Evolutionary conservation across 2,888 invertebrate genomes (phyloP).

Genomic region (Sphaeridia pumilis): DNA sequence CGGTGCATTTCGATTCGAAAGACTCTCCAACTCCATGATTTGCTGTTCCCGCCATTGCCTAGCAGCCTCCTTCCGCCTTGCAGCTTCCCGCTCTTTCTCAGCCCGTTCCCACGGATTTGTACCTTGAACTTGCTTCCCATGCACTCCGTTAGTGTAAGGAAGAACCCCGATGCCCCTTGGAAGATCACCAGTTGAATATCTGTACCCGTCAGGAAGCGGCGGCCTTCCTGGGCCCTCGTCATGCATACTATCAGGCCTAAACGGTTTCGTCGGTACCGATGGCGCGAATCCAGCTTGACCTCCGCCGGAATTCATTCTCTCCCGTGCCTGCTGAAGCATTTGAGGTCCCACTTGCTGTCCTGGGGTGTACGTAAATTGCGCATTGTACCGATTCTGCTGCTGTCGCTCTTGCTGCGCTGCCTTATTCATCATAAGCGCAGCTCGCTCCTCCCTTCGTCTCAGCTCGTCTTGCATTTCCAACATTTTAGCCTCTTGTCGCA

Average conservation of each 20-base stretch:
- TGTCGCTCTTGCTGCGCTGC: conserved; percentile 20
- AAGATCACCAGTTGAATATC: conserved; percentile 49
- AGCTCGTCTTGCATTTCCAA: conserved; percentile 75
- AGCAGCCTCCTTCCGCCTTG: conserved; percentile 60
- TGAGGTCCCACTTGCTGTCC: conserved; percentile 2
- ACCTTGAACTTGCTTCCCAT: conserved; percentile 37
- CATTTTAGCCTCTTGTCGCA: conserved; percentile 48
- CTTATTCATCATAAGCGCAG: conserved; percentile 34
- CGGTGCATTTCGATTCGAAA: conserved; percentile 57
- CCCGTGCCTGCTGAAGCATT: conserved; percentile 4
- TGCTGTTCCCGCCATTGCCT: conserved; percentile 73
- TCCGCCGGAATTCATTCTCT: conserved; percentile 18
- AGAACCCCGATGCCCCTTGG: conserved; percentile 49
- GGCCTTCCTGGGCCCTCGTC: conserved; percentile 40
- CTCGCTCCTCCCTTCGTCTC: conserved; percentile 45
- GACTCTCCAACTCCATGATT: conserved; percentile 61
- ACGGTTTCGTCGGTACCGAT: conserved; percentile 35
- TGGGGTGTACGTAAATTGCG: conserved; percentile 23
- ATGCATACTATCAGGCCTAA: conserved; percentile 23
- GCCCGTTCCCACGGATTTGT: conserved; percentile 87
- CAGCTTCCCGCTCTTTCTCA: conserved; percentile 60
- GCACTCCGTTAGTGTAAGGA: conserved; percentile 18
- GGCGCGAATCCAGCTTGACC: conserved; percentile 26
- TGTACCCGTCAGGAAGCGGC: conserved; percentile 40
- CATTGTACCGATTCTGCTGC: conserved; percentile 37